These are phyloP conservation scores for Criorhina ranunculi DNA, from an alignment of 2,888 invertebrate species.

Conservation along the genomic window DNA sequence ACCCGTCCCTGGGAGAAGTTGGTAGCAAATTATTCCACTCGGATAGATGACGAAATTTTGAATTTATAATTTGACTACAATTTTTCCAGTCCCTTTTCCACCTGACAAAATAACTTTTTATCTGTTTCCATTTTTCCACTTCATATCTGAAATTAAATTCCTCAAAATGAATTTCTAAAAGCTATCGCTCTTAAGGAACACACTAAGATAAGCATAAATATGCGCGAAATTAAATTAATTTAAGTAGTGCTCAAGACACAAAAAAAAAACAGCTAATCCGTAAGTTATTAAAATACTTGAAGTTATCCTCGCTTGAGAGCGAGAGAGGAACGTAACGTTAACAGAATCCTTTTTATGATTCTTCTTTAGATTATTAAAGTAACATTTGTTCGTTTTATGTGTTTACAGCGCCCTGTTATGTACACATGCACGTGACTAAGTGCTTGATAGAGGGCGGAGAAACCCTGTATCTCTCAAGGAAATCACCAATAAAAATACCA, in stretches of 20 bases:
- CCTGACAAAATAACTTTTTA: no score
- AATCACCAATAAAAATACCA: slow-evolving; percentile 55
- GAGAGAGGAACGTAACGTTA: not conserved
- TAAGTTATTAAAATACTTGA: slow-evolving; percentile 35
- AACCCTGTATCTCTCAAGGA: slow-evolving; percentile 39
- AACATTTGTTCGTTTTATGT: slow-evolving; percentile 32
- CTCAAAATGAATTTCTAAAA: not conserved
- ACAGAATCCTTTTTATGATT: slow-evolving; percentile 24
- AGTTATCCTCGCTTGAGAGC: not conserved
- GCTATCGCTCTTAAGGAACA: not conserved
- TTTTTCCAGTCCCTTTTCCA: no score
- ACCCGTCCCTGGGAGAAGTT: no score
- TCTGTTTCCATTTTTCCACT: not conserved
- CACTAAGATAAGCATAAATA: slow-evolving; percentile 10
- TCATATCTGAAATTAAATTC: not conserved
- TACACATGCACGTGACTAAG: slow-evolving; percentile 44
- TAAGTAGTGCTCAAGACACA: not conserved
- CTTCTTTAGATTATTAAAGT: slow-evolving; percentile 47
- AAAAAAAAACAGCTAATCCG: slow-evolving; percentile 7
- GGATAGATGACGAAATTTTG: no score
- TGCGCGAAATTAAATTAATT: slow-evolving; percentile 25
- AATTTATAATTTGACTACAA: no score
- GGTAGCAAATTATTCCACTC: no score
- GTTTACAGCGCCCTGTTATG: slow-evolving; percentile 28
- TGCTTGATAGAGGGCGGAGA: slow-evolving; percentile 3